Base-by-base conservation (phyloP, 1,140 invertebrate genomes). In the Lasioglossum baleicum region DNA sequence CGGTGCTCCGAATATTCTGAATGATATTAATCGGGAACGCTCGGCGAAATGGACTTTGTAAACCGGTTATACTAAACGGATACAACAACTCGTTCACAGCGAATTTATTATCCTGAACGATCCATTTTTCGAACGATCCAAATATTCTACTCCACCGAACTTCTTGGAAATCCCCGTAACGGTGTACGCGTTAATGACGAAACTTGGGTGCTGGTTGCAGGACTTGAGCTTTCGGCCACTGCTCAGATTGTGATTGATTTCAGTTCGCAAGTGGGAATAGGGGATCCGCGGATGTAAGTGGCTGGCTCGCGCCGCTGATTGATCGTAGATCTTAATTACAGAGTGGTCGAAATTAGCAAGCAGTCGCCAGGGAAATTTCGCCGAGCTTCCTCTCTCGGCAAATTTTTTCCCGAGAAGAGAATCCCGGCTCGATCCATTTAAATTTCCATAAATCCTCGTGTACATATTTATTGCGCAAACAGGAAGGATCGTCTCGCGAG, bases 201-300 rank as follows among this genome's bases (percentile, higher is more conserved):
- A 20, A 42, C 64, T 66, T 44, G 10, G 64, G 3, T 10, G 8
- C 20, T 66, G 17, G 20, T 8, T 6, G 10, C 42, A n/a, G 64
- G 20, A 44, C 17, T 44, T 44, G 42, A 20, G 44, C 40, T 22
- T 44, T 66, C 40, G 64, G 42, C 17, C 10, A 2, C 8, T 7
- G 10, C 35, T 66, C 40, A 10, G 64, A n/a, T n/a, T 44, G 64
- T 66, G 64, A 66, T 66, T 66, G 64, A 66, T 66, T n/a, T 42
- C 7, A 44, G 64, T 44, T 66, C 5, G 64, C 40, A 66, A 66
- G 64, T 66, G 22, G 17, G n/a, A 17, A 44, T 66, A 44, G 40
- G n/a, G 40, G 64, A 35, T 65, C 7, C 20, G 56, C 17, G n/a
- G 31, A 20, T 17, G 51, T 40, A n/a, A 22, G 64, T 66, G 20